Evolutionary conservation across 2,888 invertebrate genomes (phyloP), one percentile per base, ranked within the genome.

Genomic region (Cephus runcator): DNA sequence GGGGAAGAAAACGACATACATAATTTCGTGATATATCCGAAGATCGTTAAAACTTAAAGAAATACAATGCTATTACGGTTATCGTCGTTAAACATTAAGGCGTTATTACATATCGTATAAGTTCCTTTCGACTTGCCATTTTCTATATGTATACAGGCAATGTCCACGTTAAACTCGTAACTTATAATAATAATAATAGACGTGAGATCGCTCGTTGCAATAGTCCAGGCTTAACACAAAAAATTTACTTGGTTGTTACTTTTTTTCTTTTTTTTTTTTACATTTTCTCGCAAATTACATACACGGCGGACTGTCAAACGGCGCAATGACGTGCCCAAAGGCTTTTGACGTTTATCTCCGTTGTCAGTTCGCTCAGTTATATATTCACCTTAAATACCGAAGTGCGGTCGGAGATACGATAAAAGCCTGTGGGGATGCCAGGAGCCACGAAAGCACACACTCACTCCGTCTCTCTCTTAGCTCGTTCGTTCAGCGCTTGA

Each of bases 121-220:
- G 87, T 87, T 87, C 87, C 87, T 86, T 86, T 83, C 85, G 85
- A 84, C 86, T 87, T 87, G 87, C 88, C 87, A 86, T 87, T 40
- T 40, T 40, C 40, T 40, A 40, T 40, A 40, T 40, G 40, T 89
- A 87, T 88, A 88, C 89, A 88, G 88, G 88, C 89, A 88, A 31
- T 71, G 87, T 88, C 87, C 85, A 88, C 69, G 30, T 33, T 73
- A 34, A 40, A 40, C 31, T 31, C 69, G 33, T 73, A 31, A 87
- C 85, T 87, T 88, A 89, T 77, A 75, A 73, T 40, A 40, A 73
- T 40, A 40, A 86, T 83, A 84, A 88, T 88, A 91, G 85, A 90
- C 87, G 89, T 91, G 91, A 91, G 91, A 91, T 91, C 91, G 88
- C 90, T 91, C 89, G 90, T 91, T 91, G 87, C 89, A 90, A 88